These are phyloP conservation scores for Frankliniella fusca DNA, from an alignment of 2,888 invertebrate species.

Conservation along the genomic window DNA sequence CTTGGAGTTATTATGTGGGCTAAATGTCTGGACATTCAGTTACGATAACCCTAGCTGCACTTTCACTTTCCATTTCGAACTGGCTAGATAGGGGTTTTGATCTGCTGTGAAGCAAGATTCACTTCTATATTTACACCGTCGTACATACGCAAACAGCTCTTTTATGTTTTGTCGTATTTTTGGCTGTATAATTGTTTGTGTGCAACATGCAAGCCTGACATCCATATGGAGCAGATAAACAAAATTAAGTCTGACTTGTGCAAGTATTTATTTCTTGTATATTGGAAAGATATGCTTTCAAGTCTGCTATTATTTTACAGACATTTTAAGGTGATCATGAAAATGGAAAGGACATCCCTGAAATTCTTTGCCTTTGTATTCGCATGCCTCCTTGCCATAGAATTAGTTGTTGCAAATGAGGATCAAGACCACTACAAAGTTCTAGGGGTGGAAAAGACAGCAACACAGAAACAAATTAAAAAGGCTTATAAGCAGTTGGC, in stretches of 20 bases:
- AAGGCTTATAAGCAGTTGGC: not conserved
- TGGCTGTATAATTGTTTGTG: too few relatives aligned
- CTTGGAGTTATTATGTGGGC: not conserved
- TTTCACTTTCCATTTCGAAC: not conserved
- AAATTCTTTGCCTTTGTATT: not conserved
- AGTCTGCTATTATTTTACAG: not conserved
- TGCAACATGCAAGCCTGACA: too few relatives aligned
- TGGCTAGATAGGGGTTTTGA: too few relatives aligned
- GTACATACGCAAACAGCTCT: too few relatives aligned
- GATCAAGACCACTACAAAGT: conserved; percentile 4
- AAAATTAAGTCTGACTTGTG: too few relatives aligned
- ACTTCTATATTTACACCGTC: too few relatives aligned
- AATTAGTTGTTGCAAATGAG: not conserved
- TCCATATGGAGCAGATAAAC: too few relatives aligned
- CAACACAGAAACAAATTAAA: conserved; percentile 12
- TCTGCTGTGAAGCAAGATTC: too few relatives aligned
- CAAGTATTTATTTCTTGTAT: too few relatives aligned
- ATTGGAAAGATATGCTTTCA: not conserved
- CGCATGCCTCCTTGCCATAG: not conserved
- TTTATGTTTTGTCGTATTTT: too few relatives aligned
- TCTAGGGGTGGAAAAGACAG: not conserved
- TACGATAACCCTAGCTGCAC: not conserved
- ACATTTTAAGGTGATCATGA: not conserved
- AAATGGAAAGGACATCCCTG: not conserved
- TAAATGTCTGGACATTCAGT: not conserved